Evolutionary conservation across 2,888 invertebrate species (phyloP).

Genomic region (Frankliniella fusca): DNA sequence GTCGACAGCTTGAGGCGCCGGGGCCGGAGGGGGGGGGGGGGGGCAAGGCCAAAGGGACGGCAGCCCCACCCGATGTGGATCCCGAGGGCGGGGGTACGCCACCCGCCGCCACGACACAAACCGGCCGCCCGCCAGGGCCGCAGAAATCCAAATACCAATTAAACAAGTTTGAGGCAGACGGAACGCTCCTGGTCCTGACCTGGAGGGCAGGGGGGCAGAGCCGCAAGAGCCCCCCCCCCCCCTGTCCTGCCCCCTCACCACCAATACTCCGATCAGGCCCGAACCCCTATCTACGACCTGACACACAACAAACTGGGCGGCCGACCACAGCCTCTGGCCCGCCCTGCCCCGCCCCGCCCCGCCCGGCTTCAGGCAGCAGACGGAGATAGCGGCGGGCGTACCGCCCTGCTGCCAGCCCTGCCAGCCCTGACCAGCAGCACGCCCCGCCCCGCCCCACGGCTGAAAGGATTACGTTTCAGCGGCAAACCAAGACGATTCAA

Average conservation of each 20-base stretch:
- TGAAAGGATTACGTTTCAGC: too few species aligned
- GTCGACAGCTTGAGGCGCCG: background rate
- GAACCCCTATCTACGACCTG: too few species aligned
- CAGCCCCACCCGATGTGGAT: too few species aligned
- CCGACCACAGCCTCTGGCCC: background rate
- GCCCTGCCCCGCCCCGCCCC: background rate
- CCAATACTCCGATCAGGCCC: too few species aligned
- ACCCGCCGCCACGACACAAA: background rate
- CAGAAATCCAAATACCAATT: constrained; percentile 5
- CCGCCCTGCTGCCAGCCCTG: background rate
- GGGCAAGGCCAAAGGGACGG: background rate
- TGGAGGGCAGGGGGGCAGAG: too few species aligned
- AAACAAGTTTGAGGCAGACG: constrained; percentile 2
- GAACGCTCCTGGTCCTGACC: too few species aligned
- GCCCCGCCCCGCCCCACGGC: background rate
- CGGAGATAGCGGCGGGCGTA: too few species aligned
- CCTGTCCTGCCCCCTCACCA: too few species aligned
- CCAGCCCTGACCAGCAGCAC: background rate
- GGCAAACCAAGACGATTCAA: too few species aligned
- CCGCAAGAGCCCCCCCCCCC: too few species aligned
- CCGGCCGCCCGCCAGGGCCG: too few species aligned
- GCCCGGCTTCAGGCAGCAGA: background rate
- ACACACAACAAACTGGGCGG: background rate
- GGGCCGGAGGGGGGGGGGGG: background rate
- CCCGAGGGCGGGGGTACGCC: background rate